These are phyloP conservation scores for Pristiophorus japonicus DNA, from an alignment of 2,113 vertebrate species.

Conservation along the genomic window DNA sequence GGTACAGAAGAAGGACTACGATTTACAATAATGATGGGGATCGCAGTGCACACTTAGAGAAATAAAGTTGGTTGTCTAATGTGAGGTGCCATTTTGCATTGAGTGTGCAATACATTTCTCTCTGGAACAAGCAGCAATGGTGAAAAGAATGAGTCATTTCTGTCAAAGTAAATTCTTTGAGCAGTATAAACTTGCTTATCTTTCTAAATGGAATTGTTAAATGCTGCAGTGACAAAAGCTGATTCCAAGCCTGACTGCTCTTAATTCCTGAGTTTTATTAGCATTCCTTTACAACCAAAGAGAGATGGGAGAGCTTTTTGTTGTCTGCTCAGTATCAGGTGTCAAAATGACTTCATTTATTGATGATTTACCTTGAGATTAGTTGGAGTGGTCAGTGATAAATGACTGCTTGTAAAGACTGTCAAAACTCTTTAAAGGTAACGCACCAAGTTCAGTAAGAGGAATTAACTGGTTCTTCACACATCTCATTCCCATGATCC, in stretches of 20 bases:
- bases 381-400: slow-evolving; percentile 35
- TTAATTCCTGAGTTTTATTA: slow-evolving; percentile 34
- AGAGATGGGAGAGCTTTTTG: slow-evolving; percentile 21
- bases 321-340: slow-evolving; percentile 35
- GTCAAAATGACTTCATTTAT: slow-evolving; percentile 36
- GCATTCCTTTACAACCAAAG: slow-evolving; percentile 5
- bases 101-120: neutral
- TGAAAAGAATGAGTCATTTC: neutral
- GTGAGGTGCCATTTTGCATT: neutral
- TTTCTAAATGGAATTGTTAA: slow-evolving; percentile 32
- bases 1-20: neutral
- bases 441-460: slow-evolving; percentile 30
- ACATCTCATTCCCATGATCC: slow-evolving; percentile 10
- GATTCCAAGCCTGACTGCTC: slow-evolving; percentile 19
- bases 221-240: slow-evolving; percentile 28
- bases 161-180: neutral
- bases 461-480: neutral
- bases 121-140: neutral
- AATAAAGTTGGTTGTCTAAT: neutral
- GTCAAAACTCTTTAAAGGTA: slow-evolving; percentile 27
- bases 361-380: slow-evolving; percentile 33
- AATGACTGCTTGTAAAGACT: slow-evolving; percentile 32
- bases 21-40: neutral
- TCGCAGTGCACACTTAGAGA: neutral
- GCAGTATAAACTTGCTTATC: neutral